Conservation (phyloP, 2,888 invertebrate genomes). For the Amphiduros pacificus region DNA sequence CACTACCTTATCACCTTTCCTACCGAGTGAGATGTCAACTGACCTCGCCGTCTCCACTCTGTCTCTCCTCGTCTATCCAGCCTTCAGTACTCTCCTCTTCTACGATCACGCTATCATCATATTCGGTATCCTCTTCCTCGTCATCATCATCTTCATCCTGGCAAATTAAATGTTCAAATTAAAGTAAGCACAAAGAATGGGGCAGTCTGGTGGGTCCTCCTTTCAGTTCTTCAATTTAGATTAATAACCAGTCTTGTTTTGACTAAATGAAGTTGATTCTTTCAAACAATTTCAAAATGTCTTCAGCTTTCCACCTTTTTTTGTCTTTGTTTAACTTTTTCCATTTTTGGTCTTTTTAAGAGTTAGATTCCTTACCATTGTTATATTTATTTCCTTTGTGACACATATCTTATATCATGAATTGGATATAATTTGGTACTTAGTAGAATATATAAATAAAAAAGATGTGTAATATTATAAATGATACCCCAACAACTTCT, state of each 20-base stretch:
- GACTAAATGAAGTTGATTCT: no score
- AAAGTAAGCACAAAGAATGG: neutral
- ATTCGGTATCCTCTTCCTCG: slow-evolving; percentile 14
- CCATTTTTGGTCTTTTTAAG: no score
- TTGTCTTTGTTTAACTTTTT: no score
- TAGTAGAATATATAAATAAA: neutral
- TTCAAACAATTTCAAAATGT: no score
- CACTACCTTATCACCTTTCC: no score
- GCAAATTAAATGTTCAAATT: neutral
- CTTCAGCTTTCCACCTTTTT: neutral
- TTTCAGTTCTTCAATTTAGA: no score
- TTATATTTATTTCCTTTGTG: no score
- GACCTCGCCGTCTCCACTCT: slow-evolving; percentile 75
- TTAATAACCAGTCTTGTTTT: no score
- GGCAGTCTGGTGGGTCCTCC: no score
- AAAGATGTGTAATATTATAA: neutral
- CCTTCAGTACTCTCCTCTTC: slow-evolving; percentile 1
- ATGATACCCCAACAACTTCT: neutral
- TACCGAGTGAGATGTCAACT: slow-evolving; percentile 4
- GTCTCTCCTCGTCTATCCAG: slow-evolving; percentile 62
- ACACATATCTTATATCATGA: neutral
- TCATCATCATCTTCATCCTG: slow-evolving; percentile 16
- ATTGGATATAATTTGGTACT: neutral
- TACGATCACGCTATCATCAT: slow-evolving; percentile 16
- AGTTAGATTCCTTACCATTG: no score